Conservation (phyloP, 2,113 vertebrate species). For the Azemiops feae region DNA sequence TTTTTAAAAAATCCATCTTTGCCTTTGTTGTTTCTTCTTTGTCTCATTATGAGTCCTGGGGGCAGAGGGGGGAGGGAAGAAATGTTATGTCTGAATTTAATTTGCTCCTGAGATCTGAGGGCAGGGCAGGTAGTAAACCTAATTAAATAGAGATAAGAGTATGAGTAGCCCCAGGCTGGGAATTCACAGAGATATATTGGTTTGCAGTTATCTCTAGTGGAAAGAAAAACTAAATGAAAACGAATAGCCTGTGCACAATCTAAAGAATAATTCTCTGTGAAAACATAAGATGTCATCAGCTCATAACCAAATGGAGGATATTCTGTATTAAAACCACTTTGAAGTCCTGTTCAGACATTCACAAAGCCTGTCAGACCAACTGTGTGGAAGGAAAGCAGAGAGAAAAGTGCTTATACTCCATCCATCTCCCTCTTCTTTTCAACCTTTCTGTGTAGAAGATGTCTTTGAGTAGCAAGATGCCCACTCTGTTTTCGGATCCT, state of each 20-base stretch:
- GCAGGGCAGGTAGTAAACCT: constrained; percentile 17
- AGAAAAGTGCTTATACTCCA: neutral
- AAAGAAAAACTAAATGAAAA: neutral
- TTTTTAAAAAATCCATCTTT: neutral
- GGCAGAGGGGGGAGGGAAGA: neutral
- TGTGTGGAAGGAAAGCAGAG: neutral
- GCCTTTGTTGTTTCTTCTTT: neutral
- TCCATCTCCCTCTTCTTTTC: neutral
- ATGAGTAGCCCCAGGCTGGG: constrained; percentile 6
- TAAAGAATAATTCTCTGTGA: neutral
- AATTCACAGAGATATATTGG: neutral
- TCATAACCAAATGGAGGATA: neutral
- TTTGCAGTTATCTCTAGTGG: neutral
- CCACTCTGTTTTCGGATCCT: neutral
- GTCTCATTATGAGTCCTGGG: neutral
- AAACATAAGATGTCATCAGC: neutral
- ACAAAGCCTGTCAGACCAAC: neutral
- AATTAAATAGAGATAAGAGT: constrained; percentile 21
- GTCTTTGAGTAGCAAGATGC: neutral
- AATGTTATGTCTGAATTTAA: neutral
- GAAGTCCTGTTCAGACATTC: neutral
- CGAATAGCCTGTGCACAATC: neutral
- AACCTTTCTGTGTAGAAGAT: neutral
- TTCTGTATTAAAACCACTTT: neutral
- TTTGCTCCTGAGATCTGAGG: constrained; percentile 11